Evolutionary conservation across 2,113 vertebrate species (phyloP).

Genomic region (Plectropomus leopardus): DNA sequence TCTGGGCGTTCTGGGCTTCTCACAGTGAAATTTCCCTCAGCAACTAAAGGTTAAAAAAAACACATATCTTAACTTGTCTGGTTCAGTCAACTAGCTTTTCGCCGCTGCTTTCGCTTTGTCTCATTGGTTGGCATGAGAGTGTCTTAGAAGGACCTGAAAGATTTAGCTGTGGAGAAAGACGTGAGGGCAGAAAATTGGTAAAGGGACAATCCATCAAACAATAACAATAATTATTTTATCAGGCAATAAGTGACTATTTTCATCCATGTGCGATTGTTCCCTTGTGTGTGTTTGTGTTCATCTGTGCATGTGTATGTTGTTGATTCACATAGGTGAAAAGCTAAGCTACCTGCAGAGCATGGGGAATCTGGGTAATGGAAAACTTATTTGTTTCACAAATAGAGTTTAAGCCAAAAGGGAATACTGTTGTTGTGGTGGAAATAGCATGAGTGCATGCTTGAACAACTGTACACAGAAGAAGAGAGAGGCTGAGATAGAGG

Average conservation of each 20-base stretch:
- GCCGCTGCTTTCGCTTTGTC: background rate
- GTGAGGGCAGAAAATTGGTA: conserved; percentile 10
- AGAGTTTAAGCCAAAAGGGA: conserved; percentile 55
- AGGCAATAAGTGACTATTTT: background rate
- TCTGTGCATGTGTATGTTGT: conserved; percentile 16
- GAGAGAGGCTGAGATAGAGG: background rate
- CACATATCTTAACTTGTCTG: too few species aligned
- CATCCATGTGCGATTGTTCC: conserved; percentile 8
- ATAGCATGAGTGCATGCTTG: conserved; percentile 38
- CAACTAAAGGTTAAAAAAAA: too few species aligned
- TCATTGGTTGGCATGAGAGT: background rate
- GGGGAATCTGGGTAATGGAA: conserved; percentile 62
- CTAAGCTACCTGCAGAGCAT: conserved; percentile 54
- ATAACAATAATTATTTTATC: conserved; percentile 29
- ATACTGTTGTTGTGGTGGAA: conserved; percentile 53
- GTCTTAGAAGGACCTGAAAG: background rate
- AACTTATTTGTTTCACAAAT: conserved; percentile 63
- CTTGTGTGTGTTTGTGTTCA: conserved; percentile 19
- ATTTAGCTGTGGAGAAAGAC: conserved; percentile 9
- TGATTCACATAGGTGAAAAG: conserved; percentile 53
- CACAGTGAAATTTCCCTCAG: too few species aligned
- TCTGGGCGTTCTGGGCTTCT: too few species aligned
- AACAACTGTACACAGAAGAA: conserved; percentile 27
- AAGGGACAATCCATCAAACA: conserved; percentile 32
- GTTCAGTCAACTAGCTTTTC: background rate